These are phyloP conservation scores for Epinotia nisella DNA, from an alignment of 2,888 invertebrate species.

Conservation along the genomic window DNA sequence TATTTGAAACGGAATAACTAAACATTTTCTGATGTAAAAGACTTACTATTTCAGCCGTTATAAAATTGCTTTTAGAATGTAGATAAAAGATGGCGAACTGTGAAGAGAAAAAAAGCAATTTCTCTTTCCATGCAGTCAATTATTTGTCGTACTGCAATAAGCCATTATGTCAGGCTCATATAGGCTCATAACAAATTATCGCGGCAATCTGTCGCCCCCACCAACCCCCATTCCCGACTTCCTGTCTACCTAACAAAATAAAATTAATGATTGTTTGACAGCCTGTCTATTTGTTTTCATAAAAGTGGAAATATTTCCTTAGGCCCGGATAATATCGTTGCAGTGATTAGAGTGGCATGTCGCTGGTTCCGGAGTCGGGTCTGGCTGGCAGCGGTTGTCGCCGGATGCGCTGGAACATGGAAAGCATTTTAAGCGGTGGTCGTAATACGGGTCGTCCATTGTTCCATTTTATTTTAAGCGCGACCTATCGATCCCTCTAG, in stretches of 20 bases:
- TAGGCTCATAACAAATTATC: conserved; percentile 60
- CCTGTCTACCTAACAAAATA: conserved; percentile 64
- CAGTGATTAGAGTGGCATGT: conserved; percentile 70
- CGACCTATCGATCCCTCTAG: conserved; percentile 66
- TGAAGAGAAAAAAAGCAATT: background rate
- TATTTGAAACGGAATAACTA: background rate
- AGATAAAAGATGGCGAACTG: conserved; percentile 7
- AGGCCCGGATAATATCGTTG: conserved; percentile 40
- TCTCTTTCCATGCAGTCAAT: conserved; percentile 31
- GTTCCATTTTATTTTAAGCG: conserved; percentile 76
- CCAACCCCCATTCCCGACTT: conserved; percentile 63
- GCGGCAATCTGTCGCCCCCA: conserved; percentile 54
- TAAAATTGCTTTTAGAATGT: background rate
- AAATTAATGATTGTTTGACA: conserved; percentile 70
- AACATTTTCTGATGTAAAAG: background rate
- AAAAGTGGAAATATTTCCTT: conserved; percentile 43
- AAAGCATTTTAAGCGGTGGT: conserved; percentile 82
- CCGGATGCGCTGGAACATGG: conserved; percentile 79
- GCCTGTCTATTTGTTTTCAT: conserved; percentile 52
- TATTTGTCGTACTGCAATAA: conserved; percentile 22
- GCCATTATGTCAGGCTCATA: conserved; percentile 30
- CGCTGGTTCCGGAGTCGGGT: conserved; percentile 67
- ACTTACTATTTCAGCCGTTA: background rate
- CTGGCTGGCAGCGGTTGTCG: conserved; percentile 56
- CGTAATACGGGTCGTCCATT: conserved; percentile 70